Evolutionary conservation across 1,140 invertebrate genomes (phyloP), one percentile per base, ranked within the genome.

Genomic region (Euschistus heros): DNA sequence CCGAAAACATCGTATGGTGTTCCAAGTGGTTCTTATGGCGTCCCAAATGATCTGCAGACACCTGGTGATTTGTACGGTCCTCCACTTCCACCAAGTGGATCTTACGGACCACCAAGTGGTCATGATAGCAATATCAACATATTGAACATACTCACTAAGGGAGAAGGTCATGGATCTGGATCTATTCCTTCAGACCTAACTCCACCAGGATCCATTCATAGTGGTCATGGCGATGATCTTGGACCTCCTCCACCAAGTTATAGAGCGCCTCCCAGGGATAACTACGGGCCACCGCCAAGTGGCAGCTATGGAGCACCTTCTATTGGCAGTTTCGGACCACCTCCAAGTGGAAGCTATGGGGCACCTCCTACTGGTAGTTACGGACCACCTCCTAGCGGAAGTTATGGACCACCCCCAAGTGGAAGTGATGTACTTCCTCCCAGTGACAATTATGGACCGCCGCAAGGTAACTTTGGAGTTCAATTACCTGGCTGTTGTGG

Each of bases 1-100:
- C 54, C 76, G 46, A 77, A 75, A 69, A 81, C 59, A 27, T 37
- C 27, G 14, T 30, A 64, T 24, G 59, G 50, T n/a, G 47, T 47
- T n/a, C 68, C 68, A 0, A 65, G 47, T 50, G 37, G 20, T 26
- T 24, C 37, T n/a, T 65, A 65, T 42, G 66, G 66, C 17, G 50
- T 54, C 17, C 66, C 68, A 64, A 27, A 15, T 57, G 54, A 26
- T 26, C 54, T 57, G 7, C 54, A 24, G n/a, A 22, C 54, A 24
- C 66, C 67, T 26, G 63, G 65, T 52, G 65, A 61, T 27, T 59
- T 37, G 3, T 68, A 66, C 27, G 66, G 67, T 20, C 68, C 68
- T 13, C 68, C 66, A 20, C 68, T 67, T 18, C 68, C 70, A 66
- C 57, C 66, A 47, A 65, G 62, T 65, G 52, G 33, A 22, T 62